These are phyloP conservation scores for Hypotaenidia okinawae DNA, from an alignment of 2,797 vertebrate genomes.

Conservation along the genomic window DNA sequence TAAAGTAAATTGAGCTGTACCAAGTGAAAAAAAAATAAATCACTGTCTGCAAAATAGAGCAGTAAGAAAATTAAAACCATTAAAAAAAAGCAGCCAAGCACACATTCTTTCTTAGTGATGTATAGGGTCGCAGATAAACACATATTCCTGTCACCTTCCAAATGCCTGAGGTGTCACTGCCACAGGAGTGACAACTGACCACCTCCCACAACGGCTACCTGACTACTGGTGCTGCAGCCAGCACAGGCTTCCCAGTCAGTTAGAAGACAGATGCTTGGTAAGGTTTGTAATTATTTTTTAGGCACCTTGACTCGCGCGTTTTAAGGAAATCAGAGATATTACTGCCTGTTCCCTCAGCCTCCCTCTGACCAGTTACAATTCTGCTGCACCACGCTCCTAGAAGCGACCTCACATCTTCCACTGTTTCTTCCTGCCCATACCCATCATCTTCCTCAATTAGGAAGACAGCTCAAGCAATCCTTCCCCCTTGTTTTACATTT, in stretches of 20 bases:
- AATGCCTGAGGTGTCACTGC: not conserved
- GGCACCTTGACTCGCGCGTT: not conserved
- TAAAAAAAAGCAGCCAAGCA: not conserved
- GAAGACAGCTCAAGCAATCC: not conserved
- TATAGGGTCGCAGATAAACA: not conserved
- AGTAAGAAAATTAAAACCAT: not conserved
- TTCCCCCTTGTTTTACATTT: not conserved
- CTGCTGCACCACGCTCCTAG: not conserved
- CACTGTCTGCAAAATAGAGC: not conserved
- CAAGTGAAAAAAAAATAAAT: not conserved
- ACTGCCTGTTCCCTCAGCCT: not conserved
- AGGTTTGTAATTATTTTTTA: not conserved
- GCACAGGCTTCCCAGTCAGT: not conserved
- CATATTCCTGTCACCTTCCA: not conserved
- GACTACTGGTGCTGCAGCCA: not conserved
- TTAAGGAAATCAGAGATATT: not conserved
- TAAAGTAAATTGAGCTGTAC: not conserved
- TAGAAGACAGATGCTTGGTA: not conserved
- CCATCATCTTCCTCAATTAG: not conserved
- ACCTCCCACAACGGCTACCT: not conserved
- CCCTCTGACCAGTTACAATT: not conserved
- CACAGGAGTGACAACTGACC: not conserved
- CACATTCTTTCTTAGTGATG: not conserved
- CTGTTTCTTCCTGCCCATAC: not conserved
- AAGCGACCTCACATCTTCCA: not conserved